These are phyloP conservation scores for Aphelenchoides bicaudatus DNA, from an alignment of 2,888 invertebrate genomes.

Conservation along the genomic window DNA sequence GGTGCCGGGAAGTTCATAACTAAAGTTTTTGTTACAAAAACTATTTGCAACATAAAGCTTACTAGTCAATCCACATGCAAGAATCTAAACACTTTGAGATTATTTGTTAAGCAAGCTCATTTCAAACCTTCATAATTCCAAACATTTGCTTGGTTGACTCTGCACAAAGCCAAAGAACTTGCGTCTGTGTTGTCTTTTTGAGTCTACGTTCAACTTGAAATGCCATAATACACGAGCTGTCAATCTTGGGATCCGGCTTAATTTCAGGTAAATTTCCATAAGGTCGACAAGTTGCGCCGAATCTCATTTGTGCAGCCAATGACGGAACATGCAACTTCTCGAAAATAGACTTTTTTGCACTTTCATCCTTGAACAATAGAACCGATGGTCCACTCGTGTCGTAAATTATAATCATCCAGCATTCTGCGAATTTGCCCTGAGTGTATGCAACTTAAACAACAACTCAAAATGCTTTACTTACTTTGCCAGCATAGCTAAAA, in stretches of 20 bases:
- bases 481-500: slow-evolving; percentile 16
- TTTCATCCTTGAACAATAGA: slow-evolving; percentile 29
- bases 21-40: too few species aligned
- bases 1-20: slow-evolving; percentile 29
- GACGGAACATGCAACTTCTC: slow-evolving; percentile 23
- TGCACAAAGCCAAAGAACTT: slow-evolving; percentile 32
- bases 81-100: slow-evolving; percentile 16
- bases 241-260: slow-evolving; percentile 22
- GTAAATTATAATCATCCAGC: slow-evolving; percentile 31
- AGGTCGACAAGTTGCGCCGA: slow-evolving; percentile 30
- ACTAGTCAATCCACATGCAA: slow-evolving; percentile 29
- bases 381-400: slow-evolving; percentile 30
- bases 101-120: not conserved
- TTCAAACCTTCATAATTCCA: slow-evolving; percentile 23
- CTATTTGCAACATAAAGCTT: too few species aligned
- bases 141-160: slow-evolving; percentile 34
- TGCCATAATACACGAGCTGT: slow-evolving; percentile 27
- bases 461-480: not conserved
- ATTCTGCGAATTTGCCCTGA: slow-evolving; percentile 31
- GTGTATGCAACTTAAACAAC: not conserved
- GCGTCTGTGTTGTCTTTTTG: slow-evolving; percentile 27
- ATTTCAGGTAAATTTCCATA: slow-evolving; percentile 19
- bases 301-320: slow-evolving; percentile 30
- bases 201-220: slow-evolving; percentile 25
- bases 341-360: slow-evolving; percentile 30